Base-by-base conservation (phyloP, 1,140 invertebrate genomes). In the Macrotrachela quadricornifera region DNA sequence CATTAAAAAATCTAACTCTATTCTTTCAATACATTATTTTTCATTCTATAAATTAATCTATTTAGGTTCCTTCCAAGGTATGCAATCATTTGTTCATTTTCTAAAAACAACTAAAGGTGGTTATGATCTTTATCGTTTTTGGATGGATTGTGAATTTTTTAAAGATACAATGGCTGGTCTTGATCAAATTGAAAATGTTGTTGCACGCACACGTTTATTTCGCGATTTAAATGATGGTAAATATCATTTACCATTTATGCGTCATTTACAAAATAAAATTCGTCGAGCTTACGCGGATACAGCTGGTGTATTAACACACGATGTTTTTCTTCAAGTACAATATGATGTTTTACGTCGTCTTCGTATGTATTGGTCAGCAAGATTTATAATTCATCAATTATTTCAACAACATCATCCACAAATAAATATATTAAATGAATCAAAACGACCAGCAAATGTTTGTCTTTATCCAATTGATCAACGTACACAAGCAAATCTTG, bases 61-160 rank as follows among this genome's bases (percentile, higher is more conserved):
- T 30, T 30, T 30, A 30, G 21, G 21, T 30, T 30, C 21, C 2
- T 9, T 4, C 9, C 2, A 47, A 14, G 65, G 64, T 10, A 64
- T 68, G 60, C 62, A 63, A 50, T 56, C 59, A 43, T 67, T 69
- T 51, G 60, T 58, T 50, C 54, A 61, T 15, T 70, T 69, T 52
- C 56, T 70, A 15, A 21, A 48, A 30, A 60, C 59, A 37, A 70
- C 68, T 13, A 54, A 59, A 12, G 67, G 66, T 40, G 57, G 50
- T 45, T 56, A 63, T 46, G 21, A 30, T 30, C 57, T 69, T 14
- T 55, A 64, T 41, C 62, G 68, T 46, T 70, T 69, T 59, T 70
- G 68, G 68, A 49, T 70, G 10, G 66, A 70, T 55, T 69, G 67
- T 59, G 68, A 70, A 52, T 61, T 60, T 55, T 70, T 62, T 55